Evolutionary conservation across 2,113 vertebrate genomes (phyloP), one percentile per base, ranked within the genome.

Genomic region (Phainopepla nitens): DNA sequence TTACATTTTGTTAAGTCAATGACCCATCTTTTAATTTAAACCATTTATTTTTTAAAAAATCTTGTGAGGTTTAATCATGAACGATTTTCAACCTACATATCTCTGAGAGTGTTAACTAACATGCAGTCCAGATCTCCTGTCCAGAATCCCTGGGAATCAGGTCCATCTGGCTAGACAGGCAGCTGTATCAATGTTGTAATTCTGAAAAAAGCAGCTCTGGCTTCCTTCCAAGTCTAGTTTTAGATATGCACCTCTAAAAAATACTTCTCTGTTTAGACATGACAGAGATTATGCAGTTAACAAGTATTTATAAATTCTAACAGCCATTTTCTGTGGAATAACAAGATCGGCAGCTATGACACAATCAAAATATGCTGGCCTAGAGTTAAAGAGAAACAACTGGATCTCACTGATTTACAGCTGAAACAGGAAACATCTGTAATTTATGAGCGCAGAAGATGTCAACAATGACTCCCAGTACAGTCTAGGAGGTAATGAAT

Each of bases 371-470:
- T 68, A 79, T 45, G 39, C 7, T 92, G 68, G 69, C 73, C 36
- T 68, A 62, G 39, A 77, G 17, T 53, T 87, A 75, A 82, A 90
- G 64, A 93, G 66, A 87, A 96, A 95, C 50, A 89, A 90, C 80
- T 56, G 80, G 66, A 70, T 90, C 77, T 70, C 94, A 78, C 28
- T 87, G 79, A 94, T 91, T 95, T 93, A 83, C 57, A 96, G 69
- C 57, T 95, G 72, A 90, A 96, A 95, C 90, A 90, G 77, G 91
- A 98, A 98, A 97, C 90, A 97, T 89, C 95, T 96, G 95, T 91
- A 90, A 94, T 89, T 88, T 60, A 60, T 76, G 72, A 96, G 69
- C 44, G 56, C 68, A 69, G 71, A 72, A 84, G 19, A 88, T 75
- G 51, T 80, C 60, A 94, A 44, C 57, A 93, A 72, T 29, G 60